Evolutionary conservation across 2,113 vertebrate genomes (phyloP).

Genomic region (Coracopsis vasa): DNA sequence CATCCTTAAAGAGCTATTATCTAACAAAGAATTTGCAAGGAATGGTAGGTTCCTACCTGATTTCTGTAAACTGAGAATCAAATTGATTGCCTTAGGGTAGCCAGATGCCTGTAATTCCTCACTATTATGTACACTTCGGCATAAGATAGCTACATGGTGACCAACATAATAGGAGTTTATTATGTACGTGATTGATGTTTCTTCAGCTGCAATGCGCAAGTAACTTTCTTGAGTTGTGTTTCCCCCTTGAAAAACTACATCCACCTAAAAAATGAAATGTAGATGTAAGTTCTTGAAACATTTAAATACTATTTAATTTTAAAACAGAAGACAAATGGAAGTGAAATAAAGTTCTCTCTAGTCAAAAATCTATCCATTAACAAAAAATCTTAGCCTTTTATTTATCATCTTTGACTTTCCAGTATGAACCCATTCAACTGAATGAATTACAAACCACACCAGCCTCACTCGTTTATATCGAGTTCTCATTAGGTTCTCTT

Average conservation of each 20-base stretch:
- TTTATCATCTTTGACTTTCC: neutral
- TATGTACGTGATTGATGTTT: slow-evolving; percentile 62
- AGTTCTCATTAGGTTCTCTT: neutral
- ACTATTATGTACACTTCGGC: slow-evolving; percentile 38
- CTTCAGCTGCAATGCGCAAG: slow-evolving; percentile 52
- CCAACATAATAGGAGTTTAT: slow-evolving; percentile 55
- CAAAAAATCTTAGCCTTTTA: neutral
- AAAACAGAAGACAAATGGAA: neutral
- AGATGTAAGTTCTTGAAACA: neutral
- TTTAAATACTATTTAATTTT: neutral
- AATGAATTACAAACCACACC: neutral
- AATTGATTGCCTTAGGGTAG: slow-evolving; percentile 25
- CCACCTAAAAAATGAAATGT: slow-evolving; percentile 9
- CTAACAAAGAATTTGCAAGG: neutral
- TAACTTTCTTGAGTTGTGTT: slow-evolving; percentile 60
- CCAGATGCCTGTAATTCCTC: slow-evolving; percentile 1
- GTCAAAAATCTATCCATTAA: neutral
- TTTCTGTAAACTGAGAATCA: slow-evolving; percentile 14
- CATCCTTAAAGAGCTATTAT: neutral
- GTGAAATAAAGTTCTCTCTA: neutral
- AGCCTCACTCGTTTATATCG: neutral
- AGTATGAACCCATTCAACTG: neutral
- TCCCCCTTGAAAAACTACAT: slow-evolving; percentile 10
- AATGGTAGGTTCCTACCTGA: slow-evolving; percentile 7
- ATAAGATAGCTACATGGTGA: slow-evolving; percentile 63